Base-by-base conservation (phyloP, 1,140 invertebrate genomes). In the Popillia japonica region DNA sequence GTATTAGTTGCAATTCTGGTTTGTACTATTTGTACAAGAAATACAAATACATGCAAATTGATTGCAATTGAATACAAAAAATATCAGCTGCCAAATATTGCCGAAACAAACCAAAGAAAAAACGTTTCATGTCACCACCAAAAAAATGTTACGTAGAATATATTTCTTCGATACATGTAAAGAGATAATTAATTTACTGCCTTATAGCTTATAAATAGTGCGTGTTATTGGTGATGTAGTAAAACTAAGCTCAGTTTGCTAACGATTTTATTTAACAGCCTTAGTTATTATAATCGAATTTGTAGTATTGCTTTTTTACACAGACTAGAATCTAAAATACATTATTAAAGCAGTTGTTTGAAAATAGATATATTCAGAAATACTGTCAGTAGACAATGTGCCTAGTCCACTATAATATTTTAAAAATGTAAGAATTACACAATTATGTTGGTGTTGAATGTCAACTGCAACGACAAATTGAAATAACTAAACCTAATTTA, bases 211-310 rank as follows among this genome's bases (percentile, higher is more conserved):
- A n/a, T n/a, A n/a, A n/a, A n/a, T n/a, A n/a, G n/a, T n/a, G n/a
- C n/a, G n/a, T n/a, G n/a, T n/a, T n/a, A n/a, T n/a, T n/a, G n/a
- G n/a, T n/a, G n/a, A n/a, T 23, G 23, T 23, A 64, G 27, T 68
- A 34, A 68, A 14, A 68, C 11, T 22, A 7, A 68, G 14, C 8
- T 68, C 27, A 11, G 20, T 22, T 68, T 68, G 20, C 11, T 68
- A 68, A 68, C 61, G 61, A 8, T 34, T 68, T 68, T 68, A 68
- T 68, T 68, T 23, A 68, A 68, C 61, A 68, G 61, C 61, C 61
- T 68, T 68, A 68, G 11, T 68, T 11, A 48, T 68, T 55, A 55
- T 17, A 55, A 68, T 68, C 22, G 22, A 11, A 14, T 68, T 68
- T 68, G 61, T 68, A 27, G 27, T 68, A 68, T 68, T 68, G 61